Conservation (phyloP, 2,888 invertebrate genomes). For the Heterodera filipjevi region DNA sequence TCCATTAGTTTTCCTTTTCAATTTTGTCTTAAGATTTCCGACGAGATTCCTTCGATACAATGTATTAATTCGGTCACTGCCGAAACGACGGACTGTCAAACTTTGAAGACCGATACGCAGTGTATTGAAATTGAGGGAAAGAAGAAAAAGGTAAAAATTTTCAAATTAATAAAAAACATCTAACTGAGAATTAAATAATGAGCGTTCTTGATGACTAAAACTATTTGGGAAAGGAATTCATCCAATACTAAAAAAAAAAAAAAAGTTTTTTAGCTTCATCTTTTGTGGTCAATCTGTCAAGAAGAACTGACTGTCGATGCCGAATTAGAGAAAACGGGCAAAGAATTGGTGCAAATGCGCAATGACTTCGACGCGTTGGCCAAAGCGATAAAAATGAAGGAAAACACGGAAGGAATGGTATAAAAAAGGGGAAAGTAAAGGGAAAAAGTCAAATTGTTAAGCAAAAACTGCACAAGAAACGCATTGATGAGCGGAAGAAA, state of each 20-base stretch:
- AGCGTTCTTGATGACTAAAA: too few relatives aligned
- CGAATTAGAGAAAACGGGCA: background rate
- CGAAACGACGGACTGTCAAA: background rate
- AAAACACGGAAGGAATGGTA: constrained; percentile 10
- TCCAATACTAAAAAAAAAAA: too few relatives aligned
- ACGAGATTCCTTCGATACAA: constrained; percentile 23
- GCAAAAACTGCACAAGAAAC: background rate
- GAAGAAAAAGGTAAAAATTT: constrained; percentile 21
- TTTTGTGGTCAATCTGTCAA: constrained; percentile 22
- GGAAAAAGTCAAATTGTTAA: background rate
- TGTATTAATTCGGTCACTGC: background rate
- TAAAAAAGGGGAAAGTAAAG: background rate
- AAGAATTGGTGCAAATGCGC: constrained; percentile 9
- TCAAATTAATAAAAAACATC: too few relatives aligned
- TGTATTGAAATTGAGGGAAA: constrained; percentile 19
- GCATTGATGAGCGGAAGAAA: constrained; percentile 12
- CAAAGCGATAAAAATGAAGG: constrained; percentile 1
- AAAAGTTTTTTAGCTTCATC: constrained; percentile 15
- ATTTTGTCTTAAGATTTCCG: constrained; percentile 7
- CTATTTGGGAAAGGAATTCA: too few relatives aligned
- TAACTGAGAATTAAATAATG: too few relatives aligned
- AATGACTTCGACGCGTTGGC: constrained; percentile 18
- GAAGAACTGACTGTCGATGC: constrained; percentile 24
- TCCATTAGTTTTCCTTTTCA: background rate
- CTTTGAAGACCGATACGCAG: background rate